phyloP scores from a whole-genome alignment of 1,140 invertebrate genomes.

The Mycetomoellerius zeteki region DNA sequence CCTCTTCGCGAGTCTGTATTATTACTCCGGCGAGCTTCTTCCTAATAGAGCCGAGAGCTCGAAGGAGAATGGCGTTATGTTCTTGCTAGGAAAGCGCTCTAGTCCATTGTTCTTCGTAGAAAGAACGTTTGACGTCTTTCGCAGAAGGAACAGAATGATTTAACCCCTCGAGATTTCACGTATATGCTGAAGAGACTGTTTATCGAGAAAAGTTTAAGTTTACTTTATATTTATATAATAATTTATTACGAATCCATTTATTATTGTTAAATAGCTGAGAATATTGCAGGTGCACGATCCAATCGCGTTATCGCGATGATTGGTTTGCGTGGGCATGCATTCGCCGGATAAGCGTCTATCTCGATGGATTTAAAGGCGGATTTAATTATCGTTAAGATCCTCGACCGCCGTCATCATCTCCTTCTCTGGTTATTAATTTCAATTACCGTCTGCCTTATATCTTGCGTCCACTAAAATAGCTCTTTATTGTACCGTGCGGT shows the following conservation, averaged over 20 bases:
- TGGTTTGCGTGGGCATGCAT: conserved; percentile 34
- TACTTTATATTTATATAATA: not conserved
- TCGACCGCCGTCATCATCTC: conserved; percentile 2
- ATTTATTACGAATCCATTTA: conserved; percentile 17
- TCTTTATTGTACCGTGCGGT: conserved; percentile 63
- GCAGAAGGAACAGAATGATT: conserved; percentile 43
- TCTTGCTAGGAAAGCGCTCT: conserved; percentile 47
- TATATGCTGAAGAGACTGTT: not conserved
- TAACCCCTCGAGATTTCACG: conserved; percentile 25
- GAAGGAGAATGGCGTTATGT: conserved; percentile 60
- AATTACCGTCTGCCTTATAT: conserved; percentile 65
- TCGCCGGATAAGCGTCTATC: conserved; percentile 16
- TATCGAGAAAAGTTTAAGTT: conserved; percentile 13
- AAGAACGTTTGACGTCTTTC: conserved; percentile 54
- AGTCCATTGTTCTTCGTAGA: conserved; percentile 60
- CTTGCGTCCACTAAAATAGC: conserved; percentile 38
- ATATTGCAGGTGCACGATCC: not conserved
- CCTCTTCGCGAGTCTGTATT: conserved; percentile 54
- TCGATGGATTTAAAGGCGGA: conserved; percentile 61
- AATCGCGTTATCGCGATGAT: conserved; percentile 20
- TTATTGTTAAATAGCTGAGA: conserved; percentile 17
- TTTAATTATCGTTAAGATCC: conserved; percentile 74
- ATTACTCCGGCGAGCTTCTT: conserved; percentile 52
- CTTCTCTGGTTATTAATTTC: conserved; percentile 69
- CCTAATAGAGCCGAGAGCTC: conserved; percentile 56